These are phyloP conservation scores for Diphyllodes magnificus DNA, from an alignment of 2,113 vertebrate species.

Conservation along the genomic window DNA sequence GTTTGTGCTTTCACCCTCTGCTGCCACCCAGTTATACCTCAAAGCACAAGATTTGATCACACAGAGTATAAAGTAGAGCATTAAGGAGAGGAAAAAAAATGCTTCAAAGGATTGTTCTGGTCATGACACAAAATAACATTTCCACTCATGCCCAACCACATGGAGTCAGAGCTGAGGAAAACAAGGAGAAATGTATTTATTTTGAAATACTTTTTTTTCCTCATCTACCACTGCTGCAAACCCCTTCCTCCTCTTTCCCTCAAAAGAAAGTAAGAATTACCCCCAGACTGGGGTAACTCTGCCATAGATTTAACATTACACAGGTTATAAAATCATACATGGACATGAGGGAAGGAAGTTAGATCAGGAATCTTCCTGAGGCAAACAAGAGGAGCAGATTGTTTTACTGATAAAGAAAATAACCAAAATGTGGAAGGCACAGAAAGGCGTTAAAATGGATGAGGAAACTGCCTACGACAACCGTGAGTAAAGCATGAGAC, in stretches of 20 bases:
- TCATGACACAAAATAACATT: not conserved
- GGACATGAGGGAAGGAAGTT: not conserved
- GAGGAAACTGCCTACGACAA: not conserved
- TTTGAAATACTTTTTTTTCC: not conserved
- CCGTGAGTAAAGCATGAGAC: not conserved
- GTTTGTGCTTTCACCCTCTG: not conserved
- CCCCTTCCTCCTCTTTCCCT: not conserved
- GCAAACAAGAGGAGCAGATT: not conserved
- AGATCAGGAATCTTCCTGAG: not conserved
- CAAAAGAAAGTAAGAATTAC: not conserved
- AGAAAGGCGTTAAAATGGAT: not conserved
- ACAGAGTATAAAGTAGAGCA: not conserved
- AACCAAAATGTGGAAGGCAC: not conserved
- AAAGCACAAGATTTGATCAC: not conserved
- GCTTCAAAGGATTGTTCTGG: not conserved
- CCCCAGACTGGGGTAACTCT: not conserved
- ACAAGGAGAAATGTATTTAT: not conserved
- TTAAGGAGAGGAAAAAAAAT: not conserved
- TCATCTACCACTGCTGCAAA: not conserved
- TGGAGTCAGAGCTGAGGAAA: not conserved
- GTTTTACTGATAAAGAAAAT: not conserved
- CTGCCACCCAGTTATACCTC: not conserved
- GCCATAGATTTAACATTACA: not conserved
- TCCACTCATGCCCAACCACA: not conserved
- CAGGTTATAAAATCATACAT: not conserved